Evolutionary conservation across 2,888 invertebrate species (phyloP), one percentile per base, ranked within the genome.

Genomic region (Hydrotaea cyrtoneurina): DNA sequence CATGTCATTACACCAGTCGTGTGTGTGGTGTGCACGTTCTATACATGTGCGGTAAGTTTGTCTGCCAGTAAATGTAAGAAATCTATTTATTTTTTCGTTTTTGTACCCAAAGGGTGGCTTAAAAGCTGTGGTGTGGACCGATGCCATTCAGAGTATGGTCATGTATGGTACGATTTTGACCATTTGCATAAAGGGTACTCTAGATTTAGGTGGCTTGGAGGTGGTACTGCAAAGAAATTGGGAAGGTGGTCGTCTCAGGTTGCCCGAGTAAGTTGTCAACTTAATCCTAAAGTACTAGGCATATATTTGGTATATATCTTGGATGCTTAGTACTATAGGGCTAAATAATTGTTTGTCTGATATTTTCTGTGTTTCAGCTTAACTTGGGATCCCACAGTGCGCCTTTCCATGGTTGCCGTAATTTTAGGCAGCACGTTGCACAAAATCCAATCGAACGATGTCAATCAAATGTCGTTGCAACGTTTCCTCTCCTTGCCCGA

Each of bases 391-490:
- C 97, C 97, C 13, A 93, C 96, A 7, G 95, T 95, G 0, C 94
- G 97, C 17, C 95, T 97, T 88, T 96, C 97, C 0, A 93, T 97
- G 86, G 96, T 96, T 95, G 95, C 95, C 7, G 93, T 97, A 4
- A 92, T 95, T 2, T 91, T 97, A 73, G 97, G 97, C 13, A 96
- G 96, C 0, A 94, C 95, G 23, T 91, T 96, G 75, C 96, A 96
- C 88, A 96, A 96, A 94, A 92, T 97, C 7, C 96, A 96, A 90
- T 94, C 95, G 10, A 95, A 96, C 80, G 94, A 95, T 1, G 95
- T 96, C 8, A 97, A 96, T 92, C 98, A 98, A 91, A 95, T 95
- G 19, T 97, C 97, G 94, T 94, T 97, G 11, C 98, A 98, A 90
- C 93, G 97, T 82, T 97, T 97, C 87, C 93, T 97, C 72, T 94